phyloP scores from a whole-genome alignment of 1,140 invertebrate genomes.

The Rhysida immarginata region DNA sequence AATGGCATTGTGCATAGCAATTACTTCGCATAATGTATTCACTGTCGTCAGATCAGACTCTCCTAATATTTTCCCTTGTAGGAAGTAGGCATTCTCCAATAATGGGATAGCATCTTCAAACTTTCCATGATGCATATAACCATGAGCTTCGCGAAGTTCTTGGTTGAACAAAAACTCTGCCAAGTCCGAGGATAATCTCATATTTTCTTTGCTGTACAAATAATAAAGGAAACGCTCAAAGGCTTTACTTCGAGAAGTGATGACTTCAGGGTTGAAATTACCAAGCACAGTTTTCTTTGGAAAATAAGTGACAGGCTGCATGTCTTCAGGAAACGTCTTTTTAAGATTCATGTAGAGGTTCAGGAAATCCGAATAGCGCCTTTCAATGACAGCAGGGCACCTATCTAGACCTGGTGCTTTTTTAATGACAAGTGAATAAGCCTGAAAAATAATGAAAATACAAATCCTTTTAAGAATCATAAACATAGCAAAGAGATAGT shows the following conservation, averaged over 20 bases:
- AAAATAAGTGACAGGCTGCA: constrained; percentile 42
- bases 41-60: constrained; percentile 49
- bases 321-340: constrained; percentile 39
- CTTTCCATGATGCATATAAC: constrained; percentile 40
- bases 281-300: constrained; percentile 56
- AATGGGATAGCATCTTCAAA: constrained; percentile 44
- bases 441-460: constrained; percentile 18
- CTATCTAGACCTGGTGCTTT: constrained; percentile 23
- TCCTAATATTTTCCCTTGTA: constrained; percentile 56
- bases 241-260: constrained; percentile 46
- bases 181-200: constrained; percentile 43
- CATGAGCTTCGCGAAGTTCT: constrained; percentile 44
- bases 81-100: constrained; percentile 50
- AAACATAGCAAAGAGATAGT: too few species aligned
- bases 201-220: constrained; percentile 37
- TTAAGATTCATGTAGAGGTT: constrained; percentile 45
- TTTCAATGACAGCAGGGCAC: constrained; percentile 43
- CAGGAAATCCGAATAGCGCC: constrained; percentile 59
- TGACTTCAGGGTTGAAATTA: constrained; percentile 55
- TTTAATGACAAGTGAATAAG: constrained; percentile 28
- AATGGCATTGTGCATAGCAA: constrained; percentile 40
- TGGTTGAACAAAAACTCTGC: constrained; percentile 48
- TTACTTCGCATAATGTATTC: constrained; percentile 47
- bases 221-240: constrained; percentile 51
- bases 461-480: too few species aligned